Conservation (phyloP, 2,113 vertebrate species). For the Ardeotis arabs region DNA sequence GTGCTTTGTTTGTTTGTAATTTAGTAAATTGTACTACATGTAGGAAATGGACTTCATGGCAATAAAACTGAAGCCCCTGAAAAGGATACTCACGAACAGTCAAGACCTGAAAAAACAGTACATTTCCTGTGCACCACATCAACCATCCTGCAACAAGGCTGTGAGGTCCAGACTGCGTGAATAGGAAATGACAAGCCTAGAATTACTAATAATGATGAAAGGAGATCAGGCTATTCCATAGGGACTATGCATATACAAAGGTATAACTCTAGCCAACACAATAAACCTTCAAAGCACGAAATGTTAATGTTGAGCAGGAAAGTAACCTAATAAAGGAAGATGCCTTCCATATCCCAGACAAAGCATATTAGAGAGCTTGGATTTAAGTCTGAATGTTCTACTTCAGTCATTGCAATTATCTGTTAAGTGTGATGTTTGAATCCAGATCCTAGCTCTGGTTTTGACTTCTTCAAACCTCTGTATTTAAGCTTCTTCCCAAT, state of each 20-base stretch:
- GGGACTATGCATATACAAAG: not conserved
- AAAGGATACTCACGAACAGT: conserved; percentile 31
- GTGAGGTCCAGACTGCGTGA: conserved; percentile 20
- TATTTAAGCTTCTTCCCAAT: not conserved
- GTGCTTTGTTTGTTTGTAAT: conserved; percentile 67
- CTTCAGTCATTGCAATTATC: conserved; percentile 34
- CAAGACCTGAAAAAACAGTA: conserved; percentile 63
- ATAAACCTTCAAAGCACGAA: conserved; percentile 58
- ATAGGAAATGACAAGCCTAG: conserved; percentile 42
- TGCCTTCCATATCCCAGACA: conserved; percentile 48
- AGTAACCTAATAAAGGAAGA: conserved; percentile 68
- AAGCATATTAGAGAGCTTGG: conserved; percentile 39
- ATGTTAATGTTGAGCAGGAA: conserved; percentile 49
- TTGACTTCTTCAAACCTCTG: not conserved
- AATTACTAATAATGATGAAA: conserved; percentile 23
- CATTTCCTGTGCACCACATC: conserved; percentile 45
- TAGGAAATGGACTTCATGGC: conserved; percentile 61
- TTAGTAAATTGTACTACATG: conserved; percentile 66
- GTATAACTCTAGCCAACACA: conserved; percentile 51
- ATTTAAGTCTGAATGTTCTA: conserved; percentile 46
- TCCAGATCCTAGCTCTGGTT: not conserved
- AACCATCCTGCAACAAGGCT: conserved; percentile 10
- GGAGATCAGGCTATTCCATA: conserved; percentile 16
- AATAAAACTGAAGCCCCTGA: conserved; percentile 53
- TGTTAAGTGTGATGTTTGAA: conserved; percentile 2